Evolutionary conservation across 2,797 vertebrate species (phyloP).

Genomic region (Iguana delicatissima): DNA sequence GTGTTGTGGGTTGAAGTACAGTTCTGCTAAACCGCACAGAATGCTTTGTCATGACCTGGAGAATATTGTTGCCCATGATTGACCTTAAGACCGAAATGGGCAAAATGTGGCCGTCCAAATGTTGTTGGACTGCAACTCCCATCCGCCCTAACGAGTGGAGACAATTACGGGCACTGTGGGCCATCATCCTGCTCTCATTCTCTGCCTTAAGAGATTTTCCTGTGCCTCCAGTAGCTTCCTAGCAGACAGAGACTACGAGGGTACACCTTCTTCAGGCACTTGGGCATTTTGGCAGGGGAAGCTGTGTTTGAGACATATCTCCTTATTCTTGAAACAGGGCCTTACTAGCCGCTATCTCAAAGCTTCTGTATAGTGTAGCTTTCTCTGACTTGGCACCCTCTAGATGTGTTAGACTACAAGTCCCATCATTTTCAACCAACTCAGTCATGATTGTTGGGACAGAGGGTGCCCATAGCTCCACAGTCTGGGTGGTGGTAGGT

Average conservation of each 20-base stretch:
- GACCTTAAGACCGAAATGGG: background rate
- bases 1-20: conserved; percentile 19
- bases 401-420: too few relatives aligned
- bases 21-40: conserved; percentile 20
- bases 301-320: background rate
- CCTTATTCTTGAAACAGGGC: too few relatives aligned
- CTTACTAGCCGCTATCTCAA: background rate
- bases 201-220: background rate
- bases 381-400: background rate
- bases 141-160: background rate
- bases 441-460: background rate
- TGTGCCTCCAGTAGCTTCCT: background rate
- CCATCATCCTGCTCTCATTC: background rate
- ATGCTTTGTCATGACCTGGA: conserved; percentile 1
- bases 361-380: background rate
- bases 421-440: background rate
- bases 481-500: too few relatives aligned
- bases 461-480: too few relatives aligned
- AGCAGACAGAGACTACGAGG: too few relatives aligned
- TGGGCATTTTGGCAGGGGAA: background rate
- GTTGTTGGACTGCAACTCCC: too few relatives aligned
- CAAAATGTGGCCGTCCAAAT: background rate
- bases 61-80: background rate
- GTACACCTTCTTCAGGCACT: too few relatives aligned
- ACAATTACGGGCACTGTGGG: background rate